These are phyloP conservation scores for Pelodiscus sinensis DNA, from an alignment of 2,113 vertebrate species.

Conservation along the genomic window DNA sequence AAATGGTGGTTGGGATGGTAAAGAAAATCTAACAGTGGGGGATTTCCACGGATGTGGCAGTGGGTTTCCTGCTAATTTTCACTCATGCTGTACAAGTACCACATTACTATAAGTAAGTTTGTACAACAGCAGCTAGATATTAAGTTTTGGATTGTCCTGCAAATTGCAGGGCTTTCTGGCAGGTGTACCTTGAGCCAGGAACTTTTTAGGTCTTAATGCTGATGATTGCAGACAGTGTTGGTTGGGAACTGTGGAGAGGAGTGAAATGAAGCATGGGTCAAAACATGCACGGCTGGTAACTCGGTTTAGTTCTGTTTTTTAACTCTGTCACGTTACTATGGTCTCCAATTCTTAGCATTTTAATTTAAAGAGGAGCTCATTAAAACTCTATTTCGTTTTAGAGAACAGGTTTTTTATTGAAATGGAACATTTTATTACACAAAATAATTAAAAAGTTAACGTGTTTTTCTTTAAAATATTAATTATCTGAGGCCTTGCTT, in stretches of 20 bases:
- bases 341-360: background rate
- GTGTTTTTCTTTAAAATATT: background rate
- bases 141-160: background rate
- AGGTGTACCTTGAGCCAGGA: background rate
- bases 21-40: accelerated
- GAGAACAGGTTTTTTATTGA: background rate
- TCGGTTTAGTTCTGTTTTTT: background rate
- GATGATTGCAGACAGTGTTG: background rate
- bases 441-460: background rate
- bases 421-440: background rate
- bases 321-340: background rate
- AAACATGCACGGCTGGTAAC: background rate
- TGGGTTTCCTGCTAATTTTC: background rate
- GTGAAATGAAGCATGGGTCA: background rate
- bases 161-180: background rate
- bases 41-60: accelerated
- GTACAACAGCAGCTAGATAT: accelerated
- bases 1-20: accelerated
- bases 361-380: background rate
- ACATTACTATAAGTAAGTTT: background rate
- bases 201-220: background rate
- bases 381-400: background rate
- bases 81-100: background rate
- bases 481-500: background rate
- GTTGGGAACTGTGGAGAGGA: background rate